A percentile compares a stretch with the other conserved stretches of the same genome.
Evolutionary conservation across 2,888 invertebrate species (phyloP).

Genomic region (Cetonia aurata): DNA sequence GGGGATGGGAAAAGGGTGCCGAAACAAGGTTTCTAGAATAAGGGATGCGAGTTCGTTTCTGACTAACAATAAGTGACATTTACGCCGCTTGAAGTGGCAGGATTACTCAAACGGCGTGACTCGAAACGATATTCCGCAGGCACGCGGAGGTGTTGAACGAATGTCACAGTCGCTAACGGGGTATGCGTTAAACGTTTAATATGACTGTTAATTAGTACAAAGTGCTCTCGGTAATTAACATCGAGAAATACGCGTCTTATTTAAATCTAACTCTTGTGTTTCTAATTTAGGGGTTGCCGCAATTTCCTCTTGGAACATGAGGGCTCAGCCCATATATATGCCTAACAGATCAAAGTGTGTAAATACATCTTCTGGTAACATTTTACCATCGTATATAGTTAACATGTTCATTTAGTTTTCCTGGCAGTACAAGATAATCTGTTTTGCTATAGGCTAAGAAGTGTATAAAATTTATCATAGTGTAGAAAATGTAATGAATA

Average conservation of each 20-base stretch:
- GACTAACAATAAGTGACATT: conserved; percentile 33
- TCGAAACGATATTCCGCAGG: conserved; percentile 15
- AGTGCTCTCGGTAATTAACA: conserved; percentile 20
- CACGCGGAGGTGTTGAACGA: conserved; percentile 5
- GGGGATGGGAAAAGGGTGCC: conserved; percentile 15
- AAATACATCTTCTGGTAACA: too few species aligned
- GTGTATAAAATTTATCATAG: too few species aligned
- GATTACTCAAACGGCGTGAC: conserved; percentile 15
- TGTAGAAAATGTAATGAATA: too few species aligned
- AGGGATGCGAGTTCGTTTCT: conserved; percentile 30
- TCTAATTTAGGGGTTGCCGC: background rate
- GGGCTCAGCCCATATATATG: too few species aligned
- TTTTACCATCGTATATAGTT: too few species aligned
- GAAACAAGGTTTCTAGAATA: conserved; percentile 5
- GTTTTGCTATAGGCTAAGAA: too few species aligned
- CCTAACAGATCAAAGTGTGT: too few species aligned
- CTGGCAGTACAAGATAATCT: too few species aligned
- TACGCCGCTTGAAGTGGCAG: conserved; percentile 14
- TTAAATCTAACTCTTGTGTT: conserved; percentile 1
- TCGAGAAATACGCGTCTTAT: conserved; percentile 16
- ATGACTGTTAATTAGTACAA: conserved; percentile 28
- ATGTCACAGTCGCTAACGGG: conserved; percentile 9
- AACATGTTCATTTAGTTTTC: too few species aligned
- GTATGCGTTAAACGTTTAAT: conserved; percentile 16
- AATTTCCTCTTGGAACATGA: too few species aligned